Percentiles rank a stretch among this genome's conserved stretches.
Conservation (phyloP, 2,113 vertebrate species). For the Colius striatus region DNA sequence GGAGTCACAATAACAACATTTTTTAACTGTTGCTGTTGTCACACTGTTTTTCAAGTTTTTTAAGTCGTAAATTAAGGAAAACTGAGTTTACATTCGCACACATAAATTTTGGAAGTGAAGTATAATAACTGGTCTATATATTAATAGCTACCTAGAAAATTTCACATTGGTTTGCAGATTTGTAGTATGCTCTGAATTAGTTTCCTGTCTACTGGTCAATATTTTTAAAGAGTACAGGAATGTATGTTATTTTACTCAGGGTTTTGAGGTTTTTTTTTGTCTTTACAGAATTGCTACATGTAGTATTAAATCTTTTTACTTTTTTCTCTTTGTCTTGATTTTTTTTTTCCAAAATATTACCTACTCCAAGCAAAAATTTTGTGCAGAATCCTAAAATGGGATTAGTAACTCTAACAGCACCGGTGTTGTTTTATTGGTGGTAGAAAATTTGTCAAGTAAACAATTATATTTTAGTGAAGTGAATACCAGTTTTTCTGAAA, state of each 20-base stretch:
- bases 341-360: not conserved
- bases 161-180: not conserved
- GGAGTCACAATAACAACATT: conserved; percentile 9
- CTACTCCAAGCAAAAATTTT: not conserved
- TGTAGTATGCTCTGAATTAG: not conserved
- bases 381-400: not conserved
- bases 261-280: not conserved
- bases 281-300: not conserved
- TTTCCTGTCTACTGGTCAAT: conserved; percentile 23
- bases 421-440: not conserved
- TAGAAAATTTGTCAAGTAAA: not conserved
- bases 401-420: not conserved
- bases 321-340: not conserved
- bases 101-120: conserved; percentile 19
- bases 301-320: not conserved
- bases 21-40: conserved; percentile 15
- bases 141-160: conserved; percentile 33
- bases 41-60: conserved; percentile 37
- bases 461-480: not conserved
- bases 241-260: not conserved
- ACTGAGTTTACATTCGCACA: not conserved
- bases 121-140: not conserved
- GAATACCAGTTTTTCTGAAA: conserved; percentile 40
- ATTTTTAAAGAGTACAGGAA: conserved; percentile 14
- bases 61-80: conserved; percentile 41